Percentiles rank a stretch among this genome's conserved stretches.
Evolutionary conservation across 2,888 invertebrate species (phyloP).

Genomic region (Trichacis sp.): DNA sequence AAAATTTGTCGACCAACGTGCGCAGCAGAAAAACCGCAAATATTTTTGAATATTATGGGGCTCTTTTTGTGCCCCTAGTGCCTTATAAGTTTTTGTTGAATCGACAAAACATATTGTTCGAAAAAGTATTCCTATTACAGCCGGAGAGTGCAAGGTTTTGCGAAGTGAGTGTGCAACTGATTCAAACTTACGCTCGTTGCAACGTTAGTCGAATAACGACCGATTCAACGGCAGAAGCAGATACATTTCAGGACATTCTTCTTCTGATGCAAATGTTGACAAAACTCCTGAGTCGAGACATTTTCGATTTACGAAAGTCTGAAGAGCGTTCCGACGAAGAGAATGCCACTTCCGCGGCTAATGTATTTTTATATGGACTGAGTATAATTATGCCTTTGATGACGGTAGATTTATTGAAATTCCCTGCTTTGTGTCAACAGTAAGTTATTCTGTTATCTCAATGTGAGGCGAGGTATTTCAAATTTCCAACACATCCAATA

Average conservation of each 20-base stretch:
- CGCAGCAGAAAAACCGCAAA: too few species aligned
- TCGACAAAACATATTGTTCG: too few species aligned
- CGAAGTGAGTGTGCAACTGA: slow-evolving; percentile 76
- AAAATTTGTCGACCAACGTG: too few species aligned
- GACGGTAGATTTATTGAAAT: slow-evolving; percentile 78
- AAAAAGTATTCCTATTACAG: too few species aligned
- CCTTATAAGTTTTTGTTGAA: too few species aligned
- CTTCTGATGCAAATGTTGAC: slow-evolving; percentile 83
- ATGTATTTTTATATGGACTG: slow-evolving; percentile 78
- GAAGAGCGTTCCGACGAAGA: slow-evolving; percentile 15
- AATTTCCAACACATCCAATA: too few species aligned
- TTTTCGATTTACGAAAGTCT: slow-evolving; percentile 68
- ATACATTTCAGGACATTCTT: slow-evolving; percentile 80
- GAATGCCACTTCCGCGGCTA: slow-evolving; percentile 67
- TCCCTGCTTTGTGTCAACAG: slow-evolving; percentile 77
- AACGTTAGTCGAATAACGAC: slow-evolving; percentile 75
- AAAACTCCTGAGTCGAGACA: slow-evolving; percentile 73
- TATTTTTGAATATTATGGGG: too few species aligned
- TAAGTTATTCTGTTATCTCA: slow-evolving; percentile 67
- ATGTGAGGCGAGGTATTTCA: too few species aligned
- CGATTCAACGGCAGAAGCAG: slow-evolving; percentile 80
- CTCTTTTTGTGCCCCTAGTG: too few species aligned
- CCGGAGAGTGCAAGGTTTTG: slow-evolving; percentile 76
- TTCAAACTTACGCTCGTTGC: slow-evolving; percentile 78
- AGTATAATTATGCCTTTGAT: slow-evolving; percentile 81